Percentiles rank a stretch among this genome's conserved stretches.
Evolutionary conservation across 2,113 vertebrate species (phyloP).

Genomic region (Alligator sinensis): DNA sequence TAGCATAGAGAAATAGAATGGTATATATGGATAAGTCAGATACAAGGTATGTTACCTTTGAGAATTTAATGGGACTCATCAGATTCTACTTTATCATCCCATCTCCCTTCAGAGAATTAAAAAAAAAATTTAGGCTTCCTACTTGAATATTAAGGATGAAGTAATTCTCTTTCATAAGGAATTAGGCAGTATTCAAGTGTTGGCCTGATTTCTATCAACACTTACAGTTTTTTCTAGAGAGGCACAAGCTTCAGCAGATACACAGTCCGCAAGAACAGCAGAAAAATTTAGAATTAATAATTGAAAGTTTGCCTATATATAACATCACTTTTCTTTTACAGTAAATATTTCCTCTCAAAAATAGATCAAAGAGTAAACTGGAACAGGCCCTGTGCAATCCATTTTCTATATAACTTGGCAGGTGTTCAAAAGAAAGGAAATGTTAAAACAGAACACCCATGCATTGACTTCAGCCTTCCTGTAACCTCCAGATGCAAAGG

Average conservation of each 20-base stretch:
- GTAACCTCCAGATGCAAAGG: neutral
- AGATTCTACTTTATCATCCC: neutral
- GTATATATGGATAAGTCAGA: neutral
- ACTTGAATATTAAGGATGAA: neutral
- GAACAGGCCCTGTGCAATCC: neutral
- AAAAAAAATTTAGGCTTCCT: neutral
- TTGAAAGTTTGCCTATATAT: neutral
- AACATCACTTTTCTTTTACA: neutral
- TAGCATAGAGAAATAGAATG: neutral
- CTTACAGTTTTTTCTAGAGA: neutral
- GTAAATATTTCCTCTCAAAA: neutral
- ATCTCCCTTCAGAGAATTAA: neutral
- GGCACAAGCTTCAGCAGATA: neutral
- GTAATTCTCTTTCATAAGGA: no score
- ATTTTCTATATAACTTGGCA: neutral
- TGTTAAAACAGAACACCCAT: neutral
- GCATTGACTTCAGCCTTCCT: no score
- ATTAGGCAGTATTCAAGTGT: neutral
- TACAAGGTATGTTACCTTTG: neutral
- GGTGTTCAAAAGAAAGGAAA: no score
- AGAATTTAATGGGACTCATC: neutral
- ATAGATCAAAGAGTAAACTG: accelerated
- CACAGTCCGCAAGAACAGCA: neutral
- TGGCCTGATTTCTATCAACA: neutral
- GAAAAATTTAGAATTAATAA: neutral